A percentile compares a stretch with the other conserved stretches of the same genome.
Conservation (phyloP, 2,113 vertebrate species). For the Illadopsis cleaveri region DNA sequence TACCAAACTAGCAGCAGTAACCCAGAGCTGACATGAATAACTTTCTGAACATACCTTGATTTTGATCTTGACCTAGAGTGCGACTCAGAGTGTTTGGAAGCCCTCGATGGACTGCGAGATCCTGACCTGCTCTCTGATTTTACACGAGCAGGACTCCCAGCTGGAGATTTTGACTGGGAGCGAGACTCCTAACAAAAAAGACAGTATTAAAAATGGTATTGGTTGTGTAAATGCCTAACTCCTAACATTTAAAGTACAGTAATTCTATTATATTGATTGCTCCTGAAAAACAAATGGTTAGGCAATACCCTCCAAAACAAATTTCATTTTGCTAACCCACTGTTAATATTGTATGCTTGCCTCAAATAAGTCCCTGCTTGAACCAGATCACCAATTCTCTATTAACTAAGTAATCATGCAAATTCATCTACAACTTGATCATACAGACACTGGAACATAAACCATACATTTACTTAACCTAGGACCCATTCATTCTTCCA, state of each 20-base stretch:
- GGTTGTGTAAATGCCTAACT: slow-evolving; percentile 81
- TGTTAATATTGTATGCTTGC: slow-evolving; percentile 82
- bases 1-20: background rate
- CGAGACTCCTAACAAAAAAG: slow-evolving; percentile 90
- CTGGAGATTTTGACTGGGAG: slow-evolving; percentile 91
- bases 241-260: slow-evolving; percentile 80
- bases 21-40: background rate
- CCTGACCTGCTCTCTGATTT: slow-evolving; percentile 91
- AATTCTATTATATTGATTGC: slow-evolving; percentile 82
- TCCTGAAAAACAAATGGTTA: slow-evolving; percentile 87
- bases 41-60: slow-evolving; percentile 81
- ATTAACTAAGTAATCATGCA: slow-evolving; percentile 92
- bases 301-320: slow-evolving; percentile 81
- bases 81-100: slow-evolving; percentile 88
- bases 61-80: slow-evolving; percentile 89
- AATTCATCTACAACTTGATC: slow-evolving; percentile 87
- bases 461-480: slow-evolving; percentile 98
- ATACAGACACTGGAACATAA: slow-evolving; percentile 95
- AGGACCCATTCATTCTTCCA: slow-evolving; percentile 99
- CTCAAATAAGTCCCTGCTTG: slow-evolving; percentile 81
- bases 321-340: slow-evolving; percentile 81
- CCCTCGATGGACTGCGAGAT: slow-evolving; percentile 87
- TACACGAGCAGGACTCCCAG: slow-evolving; percentile 86
- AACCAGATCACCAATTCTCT: slow-evolving; percentile 85
- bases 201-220: slow-evolving; percentile 84